Evolutionary conservation across 2,888 invertebrate species (phyloP), one percentile per base, ranked within the genome.

Genomic region (Dicroscelio sp.): DNA sequence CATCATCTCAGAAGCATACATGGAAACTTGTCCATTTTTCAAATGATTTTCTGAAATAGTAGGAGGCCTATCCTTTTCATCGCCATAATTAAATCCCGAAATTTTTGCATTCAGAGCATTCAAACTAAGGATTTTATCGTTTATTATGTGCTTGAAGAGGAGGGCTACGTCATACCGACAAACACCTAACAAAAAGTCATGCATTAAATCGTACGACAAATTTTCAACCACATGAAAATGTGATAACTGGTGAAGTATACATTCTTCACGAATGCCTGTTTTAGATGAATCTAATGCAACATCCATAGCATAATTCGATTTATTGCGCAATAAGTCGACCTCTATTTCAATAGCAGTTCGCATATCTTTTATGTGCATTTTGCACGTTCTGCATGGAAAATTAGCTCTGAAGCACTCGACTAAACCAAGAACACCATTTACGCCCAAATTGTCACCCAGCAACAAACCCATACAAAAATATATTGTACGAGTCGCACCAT

Each of bases 191-290:
- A 84, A 73, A 25, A 89, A 6, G 67, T 92, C 92, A 63, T 93
- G 92, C 90, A 92, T 92, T n/a, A 93, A 25, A 89, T 93, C 92
- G 60, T 20, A 69, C 17, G 82, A 82, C 12, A 27, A 10, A 43
- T 82, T 82, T 71, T 55, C 60, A 12, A 31, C 31, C 3, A 43
- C 69, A 43, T 80, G 85, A 76, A 27, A 78, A 17, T 78, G 90
- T 89, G 76, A 83, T 58, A 84, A 58, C 48, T 14, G 10, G 65
- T 93, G 91, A 58, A 92, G 92, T 33, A 91, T 60, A 52, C 92
- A 92, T 48, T 25, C 1, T 27, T 69, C 35, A n/a, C 67, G 52
- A 27, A 92, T 90, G 33, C 90, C 90, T 23, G 90, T 92, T 52
- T 55, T 20, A 8, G 82, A 31, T n/a, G n/a, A n/a, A n/a, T n/a